phyloP scores from a whole-genome alignment of 2,113 vertebrate genomes.

The Megalops atlanticus region DNA sequence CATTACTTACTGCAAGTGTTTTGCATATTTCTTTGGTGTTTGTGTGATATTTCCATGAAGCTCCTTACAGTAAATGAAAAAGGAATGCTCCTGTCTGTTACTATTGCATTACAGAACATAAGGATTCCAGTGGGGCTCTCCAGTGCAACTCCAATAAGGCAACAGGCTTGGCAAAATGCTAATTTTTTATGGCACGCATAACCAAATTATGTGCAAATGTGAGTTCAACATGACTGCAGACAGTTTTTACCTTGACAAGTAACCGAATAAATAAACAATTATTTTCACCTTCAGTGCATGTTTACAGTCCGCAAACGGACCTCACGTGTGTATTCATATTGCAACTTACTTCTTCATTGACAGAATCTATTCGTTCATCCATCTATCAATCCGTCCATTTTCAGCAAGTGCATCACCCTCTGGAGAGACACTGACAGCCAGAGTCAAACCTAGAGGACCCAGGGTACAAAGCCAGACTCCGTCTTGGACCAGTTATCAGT shows the following conservation, averaged over 20 bases:
- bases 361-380: too few relatives aligned
- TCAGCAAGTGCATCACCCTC: too few relatives aligned
- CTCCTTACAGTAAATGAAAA: conserved; percentile 9
- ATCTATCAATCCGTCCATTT: too few relatives aligned
- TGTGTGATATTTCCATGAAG: background rate
- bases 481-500: too few relatives aligned
- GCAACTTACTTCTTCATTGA: too few relatives aligned
- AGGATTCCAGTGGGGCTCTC: background rate
- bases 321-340: too few relatives aligned
- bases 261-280: background rate
- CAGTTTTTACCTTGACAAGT: background rate
- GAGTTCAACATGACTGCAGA: conserved; percentile 8
- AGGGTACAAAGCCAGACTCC: too few relatives aligned
- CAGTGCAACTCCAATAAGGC: background rate
- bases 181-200: background rate
- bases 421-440: too few relatives aligned
- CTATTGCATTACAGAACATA: conserved; percentile 12
- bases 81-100: background rate
- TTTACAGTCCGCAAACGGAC: too few relatives aligned
- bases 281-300: too few relatives aligned
- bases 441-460: too few relatives aligned
- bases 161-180: background rate
- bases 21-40: background rate
- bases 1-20: background rate
- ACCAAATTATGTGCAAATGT: background rate